Conservation (phyloP, 2,888 invertebrate genomes). For the Euspilapteryx auroguttella region DNA sequence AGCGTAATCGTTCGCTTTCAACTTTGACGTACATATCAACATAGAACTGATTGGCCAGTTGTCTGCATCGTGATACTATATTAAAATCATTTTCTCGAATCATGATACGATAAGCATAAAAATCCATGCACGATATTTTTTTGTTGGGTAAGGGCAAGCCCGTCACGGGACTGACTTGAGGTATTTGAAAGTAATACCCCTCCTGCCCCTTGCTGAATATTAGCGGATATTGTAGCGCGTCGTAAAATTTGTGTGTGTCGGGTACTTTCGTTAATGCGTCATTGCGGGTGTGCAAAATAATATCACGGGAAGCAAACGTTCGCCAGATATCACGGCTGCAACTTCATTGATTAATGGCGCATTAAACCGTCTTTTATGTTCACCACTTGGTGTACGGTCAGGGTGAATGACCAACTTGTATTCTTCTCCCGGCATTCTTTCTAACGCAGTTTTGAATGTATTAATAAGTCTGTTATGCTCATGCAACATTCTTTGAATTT, state of each 20-base stretch:
- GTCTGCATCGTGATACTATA: constrained; percentile 9
- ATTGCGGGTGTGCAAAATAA: constrained; percentile 7
- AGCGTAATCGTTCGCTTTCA: constrained; percentile 17
- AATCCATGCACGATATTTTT: constrained; percentile 12
- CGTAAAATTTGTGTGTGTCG: constrained; percentile 18
- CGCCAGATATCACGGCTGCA: constrained; percentile 13
- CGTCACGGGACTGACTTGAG: constrained; percentile 11
- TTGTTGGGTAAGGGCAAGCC: constrained; percentile 7
- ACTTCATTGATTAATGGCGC: constrained; percentile 13
- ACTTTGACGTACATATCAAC: constrained; percentile 17
- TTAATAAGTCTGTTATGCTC: constrained; percentile 12
- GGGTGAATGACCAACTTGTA: constrained; percentile 15
- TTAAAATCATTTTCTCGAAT: constrained; percentile 8
- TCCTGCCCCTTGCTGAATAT: constrained; percentile 17
- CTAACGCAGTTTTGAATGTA: constrained; percentile 15
- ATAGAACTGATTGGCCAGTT: constrained; percentile 13
- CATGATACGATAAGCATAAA: constrained; percentile 14
- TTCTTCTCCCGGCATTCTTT: constrained; percentile 12
- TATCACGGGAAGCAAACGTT: constrained; percentile 9
- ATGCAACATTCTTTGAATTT: constrained; percentile 14
- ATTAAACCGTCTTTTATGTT: constrained; percentile 15
- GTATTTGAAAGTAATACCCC: constrained; percentile 15
- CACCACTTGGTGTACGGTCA: constrained; percentile 14
- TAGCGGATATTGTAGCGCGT: constrained; percentile 23
- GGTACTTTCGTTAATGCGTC: constrained; percentile 13